Evolutionary conservation across 2,113 vertebrate genomes (phyloP).

Genomic region (Charadrius vociferus): DNA sequence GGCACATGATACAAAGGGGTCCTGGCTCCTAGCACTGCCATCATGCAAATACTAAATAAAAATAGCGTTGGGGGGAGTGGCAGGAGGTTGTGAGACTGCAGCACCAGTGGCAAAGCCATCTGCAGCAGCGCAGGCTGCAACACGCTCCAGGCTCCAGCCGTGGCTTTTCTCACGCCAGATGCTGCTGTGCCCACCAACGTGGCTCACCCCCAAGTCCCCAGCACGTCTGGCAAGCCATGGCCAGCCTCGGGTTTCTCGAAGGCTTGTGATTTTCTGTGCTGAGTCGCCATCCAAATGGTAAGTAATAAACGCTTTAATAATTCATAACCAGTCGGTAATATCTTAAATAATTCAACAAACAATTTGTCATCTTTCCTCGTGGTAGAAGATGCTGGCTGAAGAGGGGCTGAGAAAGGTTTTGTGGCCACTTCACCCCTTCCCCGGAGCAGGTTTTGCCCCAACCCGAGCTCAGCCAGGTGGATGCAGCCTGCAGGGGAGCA

Average conservation of each 20-base stretch:
- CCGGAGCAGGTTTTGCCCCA: neutral
- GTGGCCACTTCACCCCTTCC: neutral
- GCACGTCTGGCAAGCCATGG: neutral
- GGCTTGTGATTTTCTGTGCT: conserved; percentile 22
- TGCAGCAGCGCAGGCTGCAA: neutral
- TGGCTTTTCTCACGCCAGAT: conserved; percentile 40
- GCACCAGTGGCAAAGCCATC: neutral
- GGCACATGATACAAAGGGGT: neutral
- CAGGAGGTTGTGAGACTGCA: neutral
- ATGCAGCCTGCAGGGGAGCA: neutral
- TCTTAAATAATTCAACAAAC: conserved; percentile 62
- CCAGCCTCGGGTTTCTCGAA: neutral
- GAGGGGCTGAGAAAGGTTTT: neutral
- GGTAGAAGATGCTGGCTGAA: neutral
- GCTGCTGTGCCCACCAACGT: neutral
- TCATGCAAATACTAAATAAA: neutral
- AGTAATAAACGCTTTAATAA: conserved; percentile 63
- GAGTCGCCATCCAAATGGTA: conserved; percentile 49
- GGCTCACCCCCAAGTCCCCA: neutral
- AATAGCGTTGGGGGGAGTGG: neutral
- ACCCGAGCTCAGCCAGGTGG: neutral
- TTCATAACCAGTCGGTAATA: conserved; percentile 43
- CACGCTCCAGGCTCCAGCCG: neutral
- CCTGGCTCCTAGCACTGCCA: neutral
- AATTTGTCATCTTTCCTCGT: conserved; percentile 40